Percentiles rank a stretch among this genome's conserved stretches.
Conservation (phyloP, 1,140 invertebrate species). For the Saccostrea glomerata region DNA sequence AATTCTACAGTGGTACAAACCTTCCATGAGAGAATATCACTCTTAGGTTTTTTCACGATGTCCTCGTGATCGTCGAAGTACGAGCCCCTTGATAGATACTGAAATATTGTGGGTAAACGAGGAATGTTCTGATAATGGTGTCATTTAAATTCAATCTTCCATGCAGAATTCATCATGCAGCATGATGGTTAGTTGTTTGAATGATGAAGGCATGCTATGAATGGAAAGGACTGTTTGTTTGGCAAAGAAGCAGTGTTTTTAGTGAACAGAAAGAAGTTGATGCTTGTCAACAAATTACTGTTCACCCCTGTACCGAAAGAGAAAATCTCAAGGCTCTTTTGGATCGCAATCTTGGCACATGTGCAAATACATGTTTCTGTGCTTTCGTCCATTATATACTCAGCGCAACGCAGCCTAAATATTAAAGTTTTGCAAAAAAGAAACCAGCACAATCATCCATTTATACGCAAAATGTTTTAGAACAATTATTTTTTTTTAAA, state of each 20-base stretch:
- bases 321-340: neutral
- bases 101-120: constrained; percentile 51
- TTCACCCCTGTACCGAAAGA: neutral
- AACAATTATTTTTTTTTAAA: too few species aligned
- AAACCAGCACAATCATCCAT: neutral
- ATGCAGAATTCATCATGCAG: constrained; percentile 20
- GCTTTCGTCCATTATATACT: constrained; percentile 6
- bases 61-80: constrained; percentile 63
- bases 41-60: constrained; percentile 66
- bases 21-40: constrained; percentile 69
- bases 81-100: constrained; percentile 40
- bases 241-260: neutral
- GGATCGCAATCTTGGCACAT: constrained; percentile 16
- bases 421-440: constrained; percentile 9
- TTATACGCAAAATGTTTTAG: neutral
- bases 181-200: constrained; percentile 9
- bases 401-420: constrained; percentile 19
- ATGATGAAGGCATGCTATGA: constrained; percentile 28
- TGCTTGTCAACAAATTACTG: neutral
- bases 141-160: constrained; percentile 44
- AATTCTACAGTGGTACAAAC: constrained; percentile 56
- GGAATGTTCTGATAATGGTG: constrained; percentile 10
- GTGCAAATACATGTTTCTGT: neutral
- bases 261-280: constrained; percentile 4
- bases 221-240: constrained; percentile 23